Evolutionary conservation across 1,140 invertebrate genomes (phyloP).

Genomic region (Scaptodrosophila lebanonensis): DNA sequence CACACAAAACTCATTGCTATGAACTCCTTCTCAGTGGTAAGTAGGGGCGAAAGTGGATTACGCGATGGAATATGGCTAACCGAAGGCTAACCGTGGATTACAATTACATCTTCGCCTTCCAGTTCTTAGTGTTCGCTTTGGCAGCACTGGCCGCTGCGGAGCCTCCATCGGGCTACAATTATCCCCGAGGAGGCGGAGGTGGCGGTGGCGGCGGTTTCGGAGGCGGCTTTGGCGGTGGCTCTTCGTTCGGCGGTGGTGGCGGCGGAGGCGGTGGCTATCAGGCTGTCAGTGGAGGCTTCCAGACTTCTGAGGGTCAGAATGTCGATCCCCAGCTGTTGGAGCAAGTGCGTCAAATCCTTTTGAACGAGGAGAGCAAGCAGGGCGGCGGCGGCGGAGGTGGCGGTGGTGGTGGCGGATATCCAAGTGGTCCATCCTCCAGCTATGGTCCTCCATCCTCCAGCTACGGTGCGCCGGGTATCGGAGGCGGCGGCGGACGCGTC

Average conservation of each 20-base stretch:
- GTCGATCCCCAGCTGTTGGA: constrained; percentile 87
- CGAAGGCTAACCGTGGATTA: constrained; percentile 23
- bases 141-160: constrained; percentile 81
- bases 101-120: constrained; percentile 66
- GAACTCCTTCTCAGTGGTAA: constrained; percentile 78
- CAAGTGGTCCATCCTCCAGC: constrained; percentile 72
- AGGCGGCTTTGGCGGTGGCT: constrained; percentile 74
- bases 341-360: constrained; percentile 87
- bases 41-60: constrained; percentile 36
- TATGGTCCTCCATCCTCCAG: constrained; percentile 79
- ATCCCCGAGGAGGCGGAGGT: constrained; percentile 80
- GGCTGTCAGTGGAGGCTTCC: constrained; percentile 84
- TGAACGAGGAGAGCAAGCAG: constrained; percentile 86
- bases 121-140: constrained; percentile 83
- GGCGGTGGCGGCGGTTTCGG: constrained; percentile 74
- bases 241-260: constrained; percentile 76
- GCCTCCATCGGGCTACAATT: constrained; percentile 82
- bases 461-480: constrained; percentile 80
- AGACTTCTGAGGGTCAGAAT: constrained; percentile 86
- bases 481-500: constrained; percentile 79
- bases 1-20: constrained; percentile 72
- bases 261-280: constrained; percentile 84
- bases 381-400: constrained; percentile 73
- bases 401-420: constrained; percentile 76
- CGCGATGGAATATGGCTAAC: constrained; percentile 16